Conservation (phyloP, 2,888 invertebrate genomes). For the Drosophila phalerata region DNA sequence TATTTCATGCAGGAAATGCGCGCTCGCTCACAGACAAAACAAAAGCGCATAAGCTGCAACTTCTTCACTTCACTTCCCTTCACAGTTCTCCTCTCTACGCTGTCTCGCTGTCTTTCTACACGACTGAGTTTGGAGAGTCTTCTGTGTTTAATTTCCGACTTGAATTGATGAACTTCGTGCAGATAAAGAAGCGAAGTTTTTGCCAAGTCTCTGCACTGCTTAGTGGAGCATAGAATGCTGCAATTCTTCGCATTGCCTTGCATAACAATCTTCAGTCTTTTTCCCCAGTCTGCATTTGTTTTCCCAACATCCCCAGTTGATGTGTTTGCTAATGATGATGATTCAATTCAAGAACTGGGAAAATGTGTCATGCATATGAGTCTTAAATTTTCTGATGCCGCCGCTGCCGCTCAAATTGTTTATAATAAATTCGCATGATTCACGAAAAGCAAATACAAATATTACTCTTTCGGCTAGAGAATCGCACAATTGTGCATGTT, state of each 20-base stretch:
- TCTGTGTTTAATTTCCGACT: slow-evolving; percentile 73
- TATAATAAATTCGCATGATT: slow-evolving; percentile 72
- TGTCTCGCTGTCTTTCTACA: slow-evolving; percentile 75
- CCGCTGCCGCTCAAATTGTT: slow-evolving; percentile 57
- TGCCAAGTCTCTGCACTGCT: slow-evolving; percentile 21
- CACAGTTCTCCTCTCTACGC: neutral
- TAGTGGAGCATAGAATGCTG: slow-evolving; percentile 71
- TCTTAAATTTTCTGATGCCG: slow-evolving; percentile 32
- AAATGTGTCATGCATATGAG: slow-evolving; percentile 71
- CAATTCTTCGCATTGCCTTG: slow-evolving; percentile 66
- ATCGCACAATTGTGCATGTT: slow-evolving; percentile 63
- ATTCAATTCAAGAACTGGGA: slow-evolving; percentile 60
- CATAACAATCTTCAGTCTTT: slow-evolving; percentile 52
- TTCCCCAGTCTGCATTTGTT: slow-evolving; percentile 17
- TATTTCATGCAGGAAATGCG: slow-evolving; percentile 69
- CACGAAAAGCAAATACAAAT: slow-evolving; percentile 36
- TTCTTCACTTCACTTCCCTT: neutral
- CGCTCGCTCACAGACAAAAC: slow-evolving; percentile 32
- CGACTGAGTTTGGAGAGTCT: slow-evolving; percentile 63
- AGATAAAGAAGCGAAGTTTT: slow-evolving; percentile 58
- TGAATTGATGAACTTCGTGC: slow-evolving; percentile 79
- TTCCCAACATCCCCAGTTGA: slow-evolving; percentile 14
- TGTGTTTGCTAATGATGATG: slow-evolving; percentile 42
- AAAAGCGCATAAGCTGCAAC: slow-evolving; percentile 29
- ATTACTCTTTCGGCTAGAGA: slow-evolving; percentile 28